phyloP scores from a whole-genome alignment of 2,797 vertebrate genomes.

The Novumbra hubbsi region DNA sequence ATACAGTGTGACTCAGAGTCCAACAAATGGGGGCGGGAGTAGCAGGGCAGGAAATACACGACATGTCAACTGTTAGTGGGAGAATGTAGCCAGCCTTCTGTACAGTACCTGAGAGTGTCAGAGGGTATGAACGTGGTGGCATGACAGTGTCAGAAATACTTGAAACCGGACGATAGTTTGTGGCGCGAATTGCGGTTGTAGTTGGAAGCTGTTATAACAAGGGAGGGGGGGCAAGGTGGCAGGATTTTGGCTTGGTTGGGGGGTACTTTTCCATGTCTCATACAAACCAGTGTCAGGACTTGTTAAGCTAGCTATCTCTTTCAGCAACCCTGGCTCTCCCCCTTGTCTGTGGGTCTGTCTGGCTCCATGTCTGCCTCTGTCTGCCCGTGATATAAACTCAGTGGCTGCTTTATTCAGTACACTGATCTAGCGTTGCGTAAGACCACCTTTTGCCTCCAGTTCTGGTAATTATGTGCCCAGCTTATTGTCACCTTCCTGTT shows the following conservation, averaged over 20 bases:
- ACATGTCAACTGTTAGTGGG: not conserved
- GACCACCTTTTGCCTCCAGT: no score
- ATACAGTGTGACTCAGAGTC: not conserved
- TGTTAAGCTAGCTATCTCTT: not conserved
- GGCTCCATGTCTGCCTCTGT: constrained; percentile 10
- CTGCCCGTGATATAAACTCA: not conserved
- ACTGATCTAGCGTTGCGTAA: no score
- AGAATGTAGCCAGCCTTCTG: not conserved
- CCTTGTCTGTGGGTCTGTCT: not conserved
- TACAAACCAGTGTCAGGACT: constrained; percentile 1
- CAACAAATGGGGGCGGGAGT: not conserved
- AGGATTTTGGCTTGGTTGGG: not conserved
- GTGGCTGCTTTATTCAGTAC: not conserved
- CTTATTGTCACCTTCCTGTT: no score
- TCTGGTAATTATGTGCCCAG: no score
- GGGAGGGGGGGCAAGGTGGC: not conserved
- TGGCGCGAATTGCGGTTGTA: not conserved
- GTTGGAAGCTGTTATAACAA: not conserved
- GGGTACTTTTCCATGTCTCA: not conserved
- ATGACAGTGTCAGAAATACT: not conserved
- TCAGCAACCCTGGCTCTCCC: not conserved
- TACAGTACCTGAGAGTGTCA: not conserved
- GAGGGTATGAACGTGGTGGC: not conserved
- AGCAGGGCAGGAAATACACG: not conserved
- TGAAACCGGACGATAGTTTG: not conserved